Conservation (phyloP, 2,888 invertebrate species). For the Conus canariensis region DNA sequence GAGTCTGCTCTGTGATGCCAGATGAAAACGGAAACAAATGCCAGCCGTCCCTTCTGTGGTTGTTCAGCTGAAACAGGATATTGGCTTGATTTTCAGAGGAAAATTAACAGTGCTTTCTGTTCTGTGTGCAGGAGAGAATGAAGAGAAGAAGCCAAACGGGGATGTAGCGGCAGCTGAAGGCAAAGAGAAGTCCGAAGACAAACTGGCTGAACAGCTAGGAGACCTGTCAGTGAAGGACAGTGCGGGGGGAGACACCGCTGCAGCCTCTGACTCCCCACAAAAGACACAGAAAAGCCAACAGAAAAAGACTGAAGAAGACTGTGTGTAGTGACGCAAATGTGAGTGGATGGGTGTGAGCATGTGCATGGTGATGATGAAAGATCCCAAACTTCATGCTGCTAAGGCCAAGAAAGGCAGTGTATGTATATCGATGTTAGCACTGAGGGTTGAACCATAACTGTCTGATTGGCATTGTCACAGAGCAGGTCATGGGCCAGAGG, state of each 20-base stretch:
- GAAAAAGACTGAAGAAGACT: conserved; percentile 1
- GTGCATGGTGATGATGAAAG: too few relatives aligned
- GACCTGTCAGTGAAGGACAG: conserved; percentile 36
- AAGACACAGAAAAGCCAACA: not conserved
- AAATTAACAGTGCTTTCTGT: too few relatives aligned
- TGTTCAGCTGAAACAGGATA: too few relatives aligned
- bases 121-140: not conserved
- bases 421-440: not conserved
- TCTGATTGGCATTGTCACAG: too few relatives aligned
- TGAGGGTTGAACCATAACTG: too few relatives aligned
- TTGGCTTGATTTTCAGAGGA: too few relatives aligned
- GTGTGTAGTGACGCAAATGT: not conserved
- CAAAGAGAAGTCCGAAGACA: conserved; percentile 25
- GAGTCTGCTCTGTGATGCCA: too few relatives aligned
- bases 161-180: not conserved
- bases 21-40: too few relatives aligned
- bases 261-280: not conserved
- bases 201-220: conserved; percentile 44
- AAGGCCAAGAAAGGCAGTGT: not conserved
- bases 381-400: not conserved
- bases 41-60: too few relatives aligned
- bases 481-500: too few relatives aligned
- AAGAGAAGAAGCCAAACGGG: not conserved
- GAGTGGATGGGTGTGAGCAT: not conserved
- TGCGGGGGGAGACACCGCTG: conserved; percentile 4